Evolutionary conservation across 2,113 vertebrate genomes (phyloP).

Genomic region (Pithys albifrons): DNA sequence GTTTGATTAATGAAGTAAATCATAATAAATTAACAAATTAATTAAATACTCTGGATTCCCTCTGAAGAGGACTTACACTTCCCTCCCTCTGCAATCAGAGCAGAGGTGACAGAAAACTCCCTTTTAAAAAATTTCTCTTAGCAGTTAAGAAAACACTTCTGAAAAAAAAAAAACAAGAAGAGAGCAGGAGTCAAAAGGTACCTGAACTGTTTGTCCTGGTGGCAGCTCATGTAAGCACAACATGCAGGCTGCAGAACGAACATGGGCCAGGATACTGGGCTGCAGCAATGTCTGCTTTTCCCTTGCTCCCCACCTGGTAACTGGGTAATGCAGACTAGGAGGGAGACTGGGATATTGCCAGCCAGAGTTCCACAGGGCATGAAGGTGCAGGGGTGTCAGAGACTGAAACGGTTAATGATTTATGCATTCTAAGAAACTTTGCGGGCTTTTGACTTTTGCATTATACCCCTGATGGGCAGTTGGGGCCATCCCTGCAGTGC

Average conservation of each 20-base stretch:
- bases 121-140: background rate
- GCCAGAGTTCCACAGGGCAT: background rate
- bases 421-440: too few relatives aligned
- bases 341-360: background rate
- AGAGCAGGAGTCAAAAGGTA: background rate
- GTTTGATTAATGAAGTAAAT: too few relatives aligned
- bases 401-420: too few relatives aligned
- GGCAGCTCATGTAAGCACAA: background rate
- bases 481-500: too few relatives aligned
- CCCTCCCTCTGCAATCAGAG: background rate
- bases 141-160: background rate
- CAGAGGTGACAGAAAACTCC: background rate
- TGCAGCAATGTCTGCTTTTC: background rate
- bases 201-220: too few relatives aligned
- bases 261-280: background rate
- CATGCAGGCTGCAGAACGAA: too few relatives aligned
- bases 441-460: too few relatives aligned
- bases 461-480: too few relatives aligned
- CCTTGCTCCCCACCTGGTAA: background rate
- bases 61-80: background rate
- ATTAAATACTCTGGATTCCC: too few relatives aligned
- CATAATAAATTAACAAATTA: too few relatives aligned
- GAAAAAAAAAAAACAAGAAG: too few relatives aligned
- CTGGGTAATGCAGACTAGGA: background rate
- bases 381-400: too few relatives aligned